Percentiles rank a stretch among this genome's conserved stretches.
Conservation (phyloP, 2,113 vertebrate species). For the Murina feae region DNA sequence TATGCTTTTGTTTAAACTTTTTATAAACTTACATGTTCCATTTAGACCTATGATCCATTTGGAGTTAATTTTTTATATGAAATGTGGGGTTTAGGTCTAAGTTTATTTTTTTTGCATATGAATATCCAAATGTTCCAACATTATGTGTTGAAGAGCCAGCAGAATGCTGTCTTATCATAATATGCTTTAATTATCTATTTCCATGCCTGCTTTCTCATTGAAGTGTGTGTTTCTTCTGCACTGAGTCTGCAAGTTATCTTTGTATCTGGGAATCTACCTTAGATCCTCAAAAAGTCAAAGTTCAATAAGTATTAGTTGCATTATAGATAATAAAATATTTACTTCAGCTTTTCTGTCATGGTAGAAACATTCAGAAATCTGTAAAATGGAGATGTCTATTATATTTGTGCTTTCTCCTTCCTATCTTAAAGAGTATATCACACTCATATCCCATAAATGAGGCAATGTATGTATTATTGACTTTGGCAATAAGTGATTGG, state of each 20-base stretch:
- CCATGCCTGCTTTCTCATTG: background rate
- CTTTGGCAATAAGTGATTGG: background rate
- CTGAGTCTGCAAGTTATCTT: background rate
- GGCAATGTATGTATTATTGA: background rate
- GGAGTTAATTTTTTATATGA: background rate
- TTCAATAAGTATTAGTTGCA: background rate
- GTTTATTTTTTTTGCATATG: background rate
- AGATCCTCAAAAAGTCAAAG: background rate
- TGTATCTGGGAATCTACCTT: background rate
- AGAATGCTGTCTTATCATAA: background rate
- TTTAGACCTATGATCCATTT: background rate
- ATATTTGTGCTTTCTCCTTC: background rate
- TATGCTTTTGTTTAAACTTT: background rate
- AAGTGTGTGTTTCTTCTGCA: background rate
- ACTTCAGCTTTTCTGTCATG: background rate
- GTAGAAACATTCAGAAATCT: conserved; percentile 6
- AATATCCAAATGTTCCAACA: background rate
- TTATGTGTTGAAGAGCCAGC: background rate
- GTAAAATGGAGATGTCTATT: background rate
- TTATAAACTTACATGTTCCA: background rate
- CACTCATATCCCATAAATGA: background rate
- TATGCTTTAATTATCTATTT: background rate
- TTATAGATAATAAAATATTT: background rate
- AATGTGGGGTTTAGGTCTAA: background rate
- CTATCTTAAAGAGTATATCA: background rate